Evolutionary conservation across 2,113 vertebrate species (phyloP).

Genomic region (Fregata magnificens): DNA sequence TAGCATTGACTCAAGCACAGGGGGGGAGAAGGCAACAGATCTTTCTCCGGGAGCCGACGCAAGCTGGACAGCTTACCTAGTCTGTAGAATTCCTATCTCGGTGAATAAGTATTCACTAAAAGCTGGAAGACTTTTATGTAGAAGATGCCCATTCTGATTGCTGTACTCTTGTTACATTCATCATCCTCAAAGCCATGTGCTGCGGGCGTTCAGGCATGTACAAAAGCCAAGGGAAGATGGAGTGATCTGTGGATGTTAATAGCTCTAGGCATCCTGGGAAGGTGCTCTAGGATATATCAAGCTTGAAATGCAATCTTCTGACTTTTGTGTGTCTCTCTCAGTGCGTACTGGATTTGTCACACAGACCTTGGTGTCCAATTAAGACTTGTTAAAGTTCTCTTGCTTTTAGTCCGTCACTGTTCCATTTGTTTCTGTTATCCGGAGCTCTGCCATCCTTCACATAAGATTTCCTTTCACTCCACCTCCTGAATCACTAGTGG

Average conservation of each 20-base stretch:
- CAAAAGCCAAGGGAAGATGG: conserved; percentile 67
- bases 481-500: conserved; percentile 62
- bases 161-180: conserved; percentile 66
- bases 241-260: conserved; percentile 64
- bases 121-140: conserved; percentile 74
- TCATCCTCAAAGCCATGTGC: conserved; percentile 75
- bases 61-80: conserved; percentile 77
- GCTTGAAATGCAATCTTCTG: conserved; percentile 67
- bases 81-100: conserved; percentile 71
- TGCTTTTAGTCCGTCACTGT: conserved; percentile 69
- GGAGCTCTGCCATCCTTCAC: conserved; percentile 64
- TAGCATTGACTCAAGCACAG: conserved; percentile 72
- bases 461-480: conserved; percentile 63
- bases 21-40: conserved; percentile 45
- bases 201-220: conserved; percentile 71
- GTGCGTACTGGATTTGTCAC: conserved; percentile 66
- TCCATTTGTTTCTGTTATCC: conserved; percentile 65
- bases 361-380: conserved; percentile 70
- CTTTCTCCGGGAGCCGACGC: conserved; percentile 58
- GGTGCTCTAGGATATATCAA: conserved; percentile 44
- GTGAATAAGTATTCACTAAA: conserved; percentile 66
- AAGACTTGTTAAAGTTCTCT: conserved; percentile 71
- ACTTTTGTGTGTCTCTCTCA: conserved; percentile 60
- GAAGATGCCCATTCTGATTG: conserved; percentile 70
- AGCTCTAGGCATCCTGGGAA: conserved; percentile 58